Percentiles rank a stretch among this genome's conserved stretches.
Conservation (phyloP, 2,113 vertebrate genomes). For the Dendrocopos noguchii region DNA sequence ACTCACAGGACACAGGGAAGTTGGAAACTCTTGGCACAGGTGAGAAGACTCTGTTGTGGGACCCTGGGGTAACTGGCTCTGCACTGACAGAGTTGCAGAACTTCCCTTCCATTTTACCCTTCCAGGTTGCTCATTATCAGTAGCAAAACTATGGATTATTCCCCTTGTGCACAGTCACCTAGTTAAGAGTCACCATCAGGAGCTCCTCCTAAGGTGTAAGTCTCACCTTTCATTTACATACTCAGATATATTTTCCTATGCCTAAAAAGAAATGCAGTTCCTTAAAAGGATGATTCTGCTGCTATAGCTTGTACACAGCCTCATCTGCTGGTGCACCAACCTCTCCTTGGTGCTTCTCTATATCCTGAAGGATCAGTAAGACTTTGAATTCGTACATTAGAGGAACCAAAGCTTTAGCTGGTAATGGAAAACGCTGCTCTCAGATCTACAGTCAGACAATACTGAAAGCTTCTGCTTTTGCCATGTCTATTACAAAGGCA, state of each 20-base stretch:
- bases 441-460: not conserved
- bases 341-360: not conserved
- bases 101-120: not conserved
- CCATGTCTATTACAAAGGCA: not conserved
- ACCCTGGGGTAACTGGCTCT: not conserved
- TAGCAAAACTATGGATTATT: not conserved
- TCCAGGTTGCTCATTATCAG: not conserved
- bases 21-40: not conserved
- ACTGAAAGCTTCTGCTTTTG: not conserved
- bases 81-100: not conserved
- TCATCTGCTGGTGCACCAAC: no score
- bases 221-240: not conserved
- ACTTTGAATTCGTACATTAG: not conserved
- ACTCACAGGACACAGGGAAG: not conserved
- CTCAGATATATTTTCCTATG: not conserved
- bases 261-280: not conserved
- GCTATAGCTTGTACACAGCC: not conserved
- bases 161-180: not conserved
- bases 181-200: not conserved
- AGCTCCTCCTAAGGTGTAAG: not conserved
- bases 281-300: not conserved
- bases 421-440: no score
- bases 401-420: not conserved
- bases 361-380: not conserved
- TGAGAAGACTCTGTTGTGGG: not conserved